Percentiles rank a stretch among this genome's conserved stretches.
These are phyloP conservation scores for Cherax quadricarinatus DNA, from an alignment of 1,140 invertebrate species.

Conservation along the genomic window DNA sequence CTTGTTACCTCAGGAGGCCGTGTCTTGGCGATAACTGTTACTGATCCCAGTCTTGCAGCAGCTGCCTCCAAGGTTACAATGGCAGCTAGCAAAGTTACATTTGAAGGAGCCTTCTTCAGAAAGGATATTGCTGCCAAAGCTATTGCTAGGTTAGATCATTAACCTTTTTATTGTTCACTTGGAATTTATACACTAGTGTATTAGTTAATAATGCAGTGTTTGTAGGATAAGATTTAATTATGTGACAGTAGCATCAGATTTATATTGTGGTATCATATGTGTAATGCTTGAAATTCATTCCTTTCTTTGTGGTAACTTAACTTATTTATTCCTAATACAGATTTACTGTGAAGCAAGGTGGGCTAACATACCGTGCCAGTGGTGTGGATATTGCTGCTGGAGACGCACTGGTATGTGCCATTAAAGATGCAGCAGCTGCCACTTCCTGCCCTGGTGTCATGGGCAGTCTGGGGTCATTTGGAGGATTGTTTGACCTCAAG, in stretches of 20 bases:
- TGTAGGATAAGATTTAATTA: too few species aligned
- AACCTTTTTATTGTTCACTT: neutral
- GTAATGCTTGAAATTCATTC: too few species aligned
- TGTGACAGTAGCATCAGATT: too few species aligned
- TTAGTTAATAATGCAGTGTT: too few species aligned
- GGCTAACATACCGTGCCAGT: slow-evolving; percentile 91
- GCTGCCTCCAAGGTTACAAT: slow-evolving; percentile 81
- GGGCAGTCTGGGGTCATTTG: slow-evolving; percentile 93
- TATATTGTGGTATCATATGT: too few species aligned
- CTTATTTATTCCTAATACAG: neutral
- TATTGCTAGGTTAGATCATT: slow-evolving; percentile 84
- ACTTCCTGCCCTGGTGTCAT: slow-evolving; percentile 83
- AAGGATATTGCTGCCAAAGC: slow-evolving; percentile 94
- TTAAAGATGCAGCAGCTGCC: slow-evolving; percentile 84
- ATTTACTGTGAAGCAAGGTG: neutral
- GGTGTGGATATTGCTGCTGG: slow-evolving; percentile 97
- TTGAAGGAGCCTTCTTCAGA: slow-evolving; percentile 90
- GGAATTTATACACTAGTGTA: neutral
- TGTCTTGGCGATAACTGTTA: slow-evolving; percentile 88
- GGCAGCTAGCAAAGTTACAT: slow-evolving; percentile 83
- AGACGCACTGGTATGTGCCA: slow-evolving; percentile 88
- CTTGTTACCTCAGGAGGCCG: slow-evolving; percentile 94
- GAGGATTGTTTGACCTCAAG: slow-evolving; percentile 91
- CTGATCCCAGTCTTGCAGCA: slow-evolving; percentile 83
- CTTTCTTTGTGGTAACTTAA: neutral